Conservation (phyloP, 2,113 vertebrate genomes). For the Scomber japonicus region DNA sequence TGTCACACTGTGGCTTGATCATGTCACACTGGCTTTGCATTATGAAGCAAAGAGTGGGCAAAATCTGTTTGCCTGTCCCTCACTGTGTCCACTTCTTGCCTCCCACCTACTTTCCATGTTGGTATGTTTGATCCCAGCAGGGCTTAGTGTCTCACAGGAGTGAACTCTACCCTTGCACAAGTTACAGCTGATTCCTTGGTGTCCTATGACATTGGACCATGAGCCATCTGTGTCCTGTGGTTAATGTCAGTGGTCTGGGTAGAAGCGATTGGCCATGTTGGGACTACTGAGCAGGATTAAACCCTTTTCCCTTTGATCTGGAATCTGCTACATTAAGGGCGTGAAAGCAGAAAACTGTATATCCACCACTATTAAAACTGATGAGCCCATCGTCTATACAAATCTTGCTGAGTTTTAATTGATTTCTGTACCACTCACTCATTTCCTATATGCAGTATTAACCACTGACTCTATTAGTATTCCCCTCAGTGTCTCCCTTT, state of each 20-base stretch:
- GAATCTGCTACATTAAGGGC: constrained; percentile 34
- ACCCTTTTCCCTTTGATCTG: constrained; percentile 42
- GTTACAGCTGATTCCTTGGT: constrained; percentile 21
- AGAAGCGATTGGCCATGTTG: constrained; percentile 10
- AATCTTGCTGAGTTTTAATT: constrained; percentile 47
- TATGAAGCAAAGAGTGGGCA: constrained; percentile 1
- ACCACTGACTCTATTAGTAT: constrained; percentile 41
- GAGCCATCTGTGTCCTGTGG: constrained; percentile 42
- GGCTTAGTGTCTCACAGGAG: background rate
- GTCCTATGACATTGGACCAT: constrained; percentile 19
- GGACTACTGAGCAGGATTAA: constrained; percentile 48
- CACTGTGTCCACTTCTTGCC: constrained; percentile 4
- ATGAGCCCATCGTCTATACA: constrained; percentile 31
- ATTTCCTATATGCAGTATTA: constrained; percentile 32
- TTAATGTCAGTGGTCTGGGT: background rate
- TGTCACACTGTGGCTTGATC: background rate
- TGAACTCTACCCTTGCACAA: constrained; percentile 27
- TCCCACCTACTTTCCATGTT: constrained; percentile 4
- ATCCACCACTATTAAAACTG: constrained; percentile 43
- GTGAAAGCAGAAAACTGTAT: constrained; percentile 44
- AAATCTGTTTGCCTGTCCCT: background rate
- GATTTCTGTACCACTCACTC: constrained; percentile 41
- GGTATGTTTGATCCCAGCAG: constrained; percentile 33
- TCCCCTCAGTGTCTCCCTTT: constrained; percentile 12
- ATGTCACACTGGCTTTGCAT: constrained; percentile 20